Evolutionary conservation across 2,113 vertebrate genomes (phyloP), one percentile per base, ranked within the genome.

Genomic region (Dryoscopus gambensis): DNA sequence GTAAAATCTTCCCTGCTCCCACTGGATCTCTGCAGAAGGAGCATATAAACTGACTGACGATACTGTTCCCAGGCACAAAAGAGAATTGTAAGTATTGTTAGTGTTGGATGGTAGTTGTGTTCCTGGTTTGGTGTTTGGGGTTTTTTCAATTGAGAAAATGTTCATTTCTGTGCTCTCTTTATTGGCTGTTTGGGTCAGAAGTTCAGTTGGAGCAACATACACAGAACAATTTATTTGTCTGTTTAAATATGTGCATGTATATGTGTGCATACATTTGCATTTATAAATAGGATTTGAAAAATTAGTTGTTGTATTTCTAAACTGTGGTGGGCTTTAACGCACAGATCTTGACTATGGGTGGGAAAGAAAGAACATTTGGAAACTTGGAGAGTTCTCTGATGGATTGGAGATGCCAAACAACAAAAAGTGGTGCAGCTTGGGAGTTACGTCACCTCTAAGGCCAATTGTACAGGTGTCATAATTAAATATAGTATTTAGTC

Each of bases 71-170:
- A 76, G 75, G 83, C 88, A 67, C 68, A 63, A 92, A 92, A 93
- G 79, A 27, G 39, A 69, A 80, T 76, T 95, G 76, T 95, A 95
- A 97, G 90, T 97, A 95, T 73, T 73, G 56, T 49, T 56, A 20
- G 46, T 70, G 67, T 55, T 80, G 75, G 40, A 40, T 95, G 17
- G 4, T 28, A 25, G 68, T 67, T 3, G 0, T 47, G 50, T 35
- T 63, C 80, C 70, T 76, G n/a, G 18, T 88, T 87, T 94, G 70
- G n/a, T 76, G 60, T 56, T 39, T 65, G 40, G 0, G 37, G 3
- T 33, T 76, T 87, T 89, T 79, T 79, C 40, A 65, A 3, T 10
- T 70, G 69, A 57, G 59, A 85, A 92, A 65, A 47, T 39, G 33
- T 57, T 73, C 2, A 24, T 77, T 81, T 75, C 44, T 78, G 30